A percentile compares a stretch with the other conserved stretches of the same genome.
phyloP scores from a whole-genome alignment of 2,113 vertebrate genomes.

The Bolborhynchus lineola region DNA sequence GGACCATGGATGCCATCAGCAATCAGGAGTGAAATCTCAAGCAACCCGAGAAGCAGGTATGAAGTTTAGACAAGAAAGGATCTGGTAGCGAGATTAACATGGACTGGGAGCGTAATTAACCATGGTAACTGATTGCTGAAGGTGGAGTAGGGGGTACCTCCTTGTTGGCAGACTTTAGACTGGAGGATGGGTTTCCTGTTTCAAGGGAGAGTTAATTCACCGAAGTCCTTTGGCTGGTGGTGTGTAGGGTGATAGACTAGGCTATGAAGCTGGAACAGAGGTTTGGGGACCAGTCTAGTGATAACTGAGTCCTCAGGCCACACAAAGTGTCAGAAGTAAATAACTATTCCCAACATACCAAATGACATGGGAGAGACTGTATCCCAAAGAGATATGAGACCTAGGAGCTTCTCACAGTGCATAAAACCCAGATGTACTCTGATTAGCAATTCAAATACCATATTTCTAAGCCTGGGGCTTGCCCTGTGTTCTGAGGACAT shows the following conservation, averaged over 20 bases:
- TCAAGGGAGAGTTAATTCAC: neutral
- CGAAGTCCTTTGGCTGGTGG: neutral
- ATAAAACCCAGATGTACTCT: neutral
- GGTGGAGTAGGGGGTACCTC: neutral
- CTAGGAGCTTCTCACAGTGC: neutral
- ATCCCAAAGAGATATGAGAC: neutral
- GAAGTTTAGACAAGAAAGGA: constrained; percentile 36
- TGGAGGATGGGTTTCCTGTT: neutral
- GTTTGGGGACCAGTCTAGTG: neutral
- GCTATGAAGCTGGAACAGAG: neutral
- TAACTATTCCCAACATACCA: neutral
- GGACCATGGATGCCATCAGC: constrained; percentile 50
- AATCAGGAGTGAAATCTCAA: constrained; percentile 45
- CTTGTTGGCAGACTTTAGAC: neutral
- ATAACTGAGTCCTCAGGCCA: neutral
- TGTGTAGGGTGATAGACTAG: neutral
- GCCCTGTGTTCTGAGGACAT: neutral
- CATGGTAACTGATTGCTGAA: neutral
- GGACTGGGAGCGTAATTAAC: constrained; percentile 32
- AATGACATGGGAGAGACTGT: neutral
- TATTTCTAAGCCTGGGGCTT: neutral
- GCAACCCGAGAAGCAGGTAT: constrained; percentile 21
- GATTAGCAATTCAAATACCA: neutral
- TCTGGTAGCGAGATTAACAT: constrained; percentile 45
- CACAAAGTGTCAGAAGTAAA: neutral